Evolutionary conservation across 1,140 invertebrate species (phyloP).

Genomic region (Augochlora pura): DNA sequence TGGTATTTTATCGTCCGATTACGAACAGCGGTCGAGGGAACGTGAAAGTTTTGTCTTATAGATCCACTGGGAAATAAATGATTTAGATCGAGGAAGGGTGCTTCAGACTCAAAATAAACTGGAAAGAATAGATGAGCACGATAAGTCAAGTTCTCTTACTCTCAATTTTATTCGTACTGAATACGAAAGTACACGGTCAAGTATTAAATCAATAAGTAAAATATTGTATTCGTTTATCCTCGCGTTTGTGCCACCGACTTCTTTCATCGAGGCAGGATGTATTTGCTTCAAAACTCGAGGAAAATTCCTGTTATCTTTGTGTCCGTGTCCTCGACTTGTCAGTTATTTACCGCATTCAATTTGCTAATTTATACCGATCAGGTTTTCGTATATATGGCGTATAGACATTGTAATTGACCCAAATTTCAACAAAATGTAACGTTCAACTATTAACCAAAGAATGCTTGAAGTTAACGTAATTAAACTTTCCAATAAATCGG

Average conservation of each 20-base stretch:
- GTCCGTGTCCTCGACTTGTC: neutral
- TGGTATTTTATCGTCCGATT: too few relatives aligned
- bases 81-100: neutral
- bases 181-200: slow-evolving; percentile 32
- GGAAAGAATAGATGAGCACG: neutral
- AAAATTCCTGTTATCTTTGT: neutral
- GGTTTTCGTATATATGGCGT: too few relatives aligned
- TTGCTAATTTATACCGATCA: neutral
- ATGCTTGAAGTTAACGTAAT: too few relatives aligned
- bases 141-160: slow-evolving; percentile 31
- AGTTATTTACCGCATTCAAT: neutral
- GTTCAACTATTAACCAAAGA: too few relatives aligned
- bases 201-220: slow-evolving; percentile 35
- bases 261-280: neutral
- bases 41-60: too few relatives aligned
- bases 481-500: too few relatives aligned
- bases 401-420: too few relatives aligned
- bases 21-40: too few relatives aligned
- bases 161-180: slow-evolving; percentile 27
- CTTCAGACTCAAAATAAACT: neutral
- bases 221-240: slow-evolving; percentile 28
- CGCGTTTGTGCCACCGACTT: neutral
- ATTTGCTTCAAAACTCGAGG: neutral
- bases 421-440: too few relatives aligned
- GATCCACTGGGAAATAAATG: neutral